phyloP scores from a whole-genome alignment of 2,888 invertebrate genomes.

The Candidula unifasciata region DNA sequence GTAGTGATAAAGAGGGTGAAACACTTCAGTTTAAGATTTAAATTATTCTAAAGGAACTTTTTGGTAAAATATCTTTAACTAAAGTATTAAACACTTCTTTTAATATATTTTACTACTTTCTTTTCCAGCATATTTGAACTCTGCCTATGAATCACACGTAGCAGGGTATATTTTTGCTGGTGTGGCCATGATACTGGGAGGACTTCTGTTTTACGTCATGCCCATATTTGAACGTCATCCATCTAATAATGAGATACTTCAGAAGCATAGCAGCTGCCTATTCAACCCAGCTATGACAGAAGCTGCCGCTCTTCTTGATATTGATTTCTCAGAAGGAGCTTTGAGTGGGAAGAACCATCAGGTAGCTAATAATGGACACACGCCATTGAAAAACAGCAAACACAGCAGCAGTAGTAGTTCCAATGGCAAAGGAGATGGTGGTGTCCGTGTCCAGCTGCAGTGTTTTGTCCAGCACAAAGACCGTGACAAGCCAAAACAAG shows the following conservation, averaged over 20 bases:
- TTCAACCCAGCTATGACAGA: conserved; percentile 69
- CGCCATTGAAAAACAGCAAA: conserved; percentile 36
- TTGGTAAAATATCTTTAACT: too few species aligned
- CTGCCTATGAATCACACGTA: conserved; percentile 59
- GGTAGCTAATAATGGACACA: conserved; percentile 42
- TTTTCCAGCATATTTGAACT: conserved; percentile 71
- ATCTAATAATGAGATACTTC: conserved; percentile 73
- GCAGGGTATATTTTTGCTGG: conserved; percentile 74
- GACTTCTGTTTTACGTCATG: conserved; percentile 72
- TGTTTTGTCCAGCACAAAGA: conserved; percentile 70
- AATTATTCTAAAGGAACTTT: too few species aligned
- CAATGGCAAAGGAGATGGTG: conserved; percentile 24
- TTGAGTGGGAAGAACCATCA: conserved; percentile 62
- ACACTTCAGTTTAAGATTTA: too few species aligned
- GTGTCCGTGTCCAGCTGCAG: conserved; percentile 62
- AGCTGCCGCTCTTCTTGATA: conserved; percentile 71
- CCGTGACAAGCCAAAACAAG: conserved; percentile 68
- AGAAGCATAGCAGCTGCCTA: conserved; percentile 68
- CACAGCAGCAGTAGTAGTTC: conserved; percentile 36
- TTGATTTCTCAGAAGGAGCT: conserved; percentile 68
- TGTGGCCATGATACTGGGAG: conserved; percentile 68
- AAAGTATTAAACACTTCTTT: not conserved
- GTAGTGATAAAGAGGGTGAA: too few species aligned
- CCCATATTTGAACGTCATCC: conserved; percentile 70
- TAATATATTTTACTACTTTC: not conserved